Evolutionary conservation across 1,140 invertebrate species (phyloP), one percentile per base, ranked within the genome.

Genomic region (Bombus fervidus): DNA sequence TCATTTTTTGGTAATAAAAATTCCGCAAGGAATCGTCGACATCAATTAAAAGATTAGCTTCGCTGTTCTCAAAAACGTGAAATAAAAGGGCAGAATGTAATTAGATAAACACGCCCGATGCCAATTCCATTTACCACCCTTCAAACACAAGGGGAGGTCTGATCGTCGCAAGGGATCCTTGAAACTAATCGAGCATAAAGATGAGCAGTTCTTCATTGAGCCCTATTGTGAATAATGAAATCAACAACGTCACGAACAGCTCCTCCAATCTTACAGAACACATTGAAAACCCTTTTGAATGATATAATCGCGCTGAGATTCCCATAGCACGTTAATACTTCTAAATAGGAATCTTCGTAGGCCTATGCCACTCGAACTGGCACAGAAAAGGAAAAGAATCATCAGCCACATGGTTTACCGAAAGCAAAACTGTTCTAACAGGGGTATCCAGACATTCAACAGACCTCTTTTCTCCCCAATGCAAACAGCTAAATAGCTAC

Each of bases 151-250:
- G 22, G 68, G 39, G 15, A 47, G 64, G 41, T 31, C 37, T 39
- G 47, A 74, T 59, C 22, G n/a, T 34, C 4, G 77, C 37, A 25
- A 59, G 69, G 47, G 69, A 62, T 81, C 37, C 53, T 73, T 34
- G 53, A 73, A 81, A 62, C 5, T 69, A 39, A 62, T 62, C 80
- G 80, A 81, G 43, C 25, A 72, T 72, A 39, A 79, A 68, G 77
- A 47, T 43, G 31, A 71, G 9, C 39, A 43, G 59, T 66, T 43
- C n/a, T 64, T 31, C 41, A 28, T 34, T 41, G 47, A 43, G 3
- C 10, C 34, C 64, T 25, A 43, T 69, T 53, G 77, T 37, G 25
- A 34, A 6, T 57, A 39, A 77, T 41, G 77, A 47, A 47, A 47
- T 41, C 59, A 47, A 31, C 28, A 28, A 79, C 15, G 59, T 79